Evolutionary conservation across 2,888 invertebrate genomes (phyloP).

Genomic region (Cerastis rubricosa): DNA sequence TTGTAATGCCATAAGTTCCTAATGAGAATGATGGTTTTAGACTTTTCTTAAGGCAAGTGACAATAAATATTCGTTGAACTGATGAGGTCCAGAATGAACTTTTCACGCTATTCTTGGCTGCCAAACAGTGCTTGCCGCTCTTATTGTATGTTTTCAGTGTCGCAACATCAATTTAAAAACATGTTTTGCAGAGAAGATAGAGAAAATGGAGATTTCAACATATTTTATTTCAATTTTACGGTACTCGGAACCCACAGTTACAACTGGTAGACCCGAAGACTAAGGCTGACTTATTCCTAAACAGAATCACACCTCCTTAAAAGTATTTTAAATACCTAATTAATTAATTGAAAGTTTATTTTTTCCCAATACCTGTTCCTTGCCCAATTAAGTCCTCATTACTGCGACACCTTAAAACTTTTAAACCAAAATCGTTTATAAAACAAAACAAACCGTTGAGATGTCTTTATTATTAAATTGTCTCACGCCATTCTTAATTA

Average conservation of each 20-base stretch:
- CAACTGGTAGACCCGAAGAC: not conserved
- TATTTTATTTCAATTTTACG: not conserved
- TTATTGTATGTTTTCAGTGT: not conserved
- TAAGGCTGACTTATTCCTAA: not conserved
- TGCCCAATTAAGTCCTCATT: constrained; percentile 46
- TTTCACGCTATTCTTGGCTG: not conserved
- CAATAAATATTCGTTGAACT: not conserved
- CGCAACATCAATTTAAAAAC: not conserved
- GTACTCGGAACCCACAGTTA: not conserved
- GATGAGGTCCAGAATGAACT: not conserved
- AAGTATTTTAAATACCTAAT: constrained; percentile 31
- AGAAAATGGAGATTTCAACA: not conserved
- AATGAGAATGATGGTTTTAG: not conserved
- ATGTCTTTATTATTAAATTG: constrained; percentile 56
- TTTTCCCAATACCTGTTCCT: constrained; percentile 28
- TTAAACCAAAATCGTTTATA: constrained; percentile 27
- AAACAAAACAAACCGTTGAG: constrained; percentile 15
- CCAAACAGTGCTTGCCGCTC: not conserved
- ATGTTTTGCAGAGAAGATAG: not conserved
- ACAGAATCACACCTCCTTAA: constrained; percentile 9
- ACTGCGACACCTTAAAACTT: constrained; percentile 38
- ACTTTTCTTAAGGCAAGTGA: not conserved
- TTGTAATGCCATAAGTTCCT: not conserved
- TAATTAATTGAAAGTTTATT: constrained; percentile 25
- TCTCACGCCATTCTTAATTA: constrained; percentile 65